Evolutionary conservation across 2,113 vertebrate genomes (phyloP), one percentile per base, ranked within the genome.

Genomic region (Electrona antarctica): DNA sequence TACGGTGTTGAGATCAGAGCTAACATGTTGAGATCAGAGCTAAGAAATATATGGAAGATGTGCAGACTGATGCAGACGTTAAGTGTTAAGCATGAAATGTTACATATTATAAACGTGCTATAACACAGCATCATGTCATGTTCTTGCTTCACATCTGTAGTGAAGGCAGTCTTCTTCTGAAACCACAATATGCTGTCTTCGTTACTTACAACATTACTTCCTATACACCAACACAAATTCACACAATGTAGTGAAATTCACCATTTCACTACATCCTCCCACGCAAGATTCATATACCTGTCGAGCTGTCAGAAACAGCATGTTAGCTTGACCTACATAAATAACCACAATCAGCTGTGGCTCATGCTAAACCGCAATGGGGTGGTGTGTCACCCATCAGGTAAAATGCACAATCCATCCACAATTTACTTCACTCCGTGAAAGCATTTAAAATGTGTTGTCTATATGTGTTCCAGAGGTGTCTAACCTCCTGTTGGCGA

Each of bases 401-500:
- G 21, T 21, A 21, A 21, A 21, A 21, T 21, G 21, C 21, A 21
- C 21, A 21, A 21, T 21, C 21, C 21, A 21, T 21, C 71, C 54
- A 73, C 33, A 63, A 59, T 33, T 58, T 59, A 11, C 60, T 74
- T 78, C 21, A 82, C 78, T 78, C 64, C 86, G 68, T 80, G 45
- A 77, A 75, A 73, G 78, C 68, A 80, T 21, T 21, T 21, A 21
- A 21, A 21, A 21, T 0, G 54, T 57, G 60, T 45, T 77, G 54
- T 54, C 73, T 72, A 70, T 13, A 71, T 80, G 33, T 71, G 9
- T 83, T 91, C 54, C 87, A 99, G 97, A 98, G 90, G 92, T 98
- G 71, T 99, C 98, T 52, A 99, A 99, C 82, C 84, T 99, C 67
- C 91, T 99, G 45, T 96, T 99, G 85, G 95, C 96, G 51, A 98